Evolutionary conservation across 2,113 vertebrate genomes (phyloP).

Genomic region (Hypanus sabinus): DNA sequence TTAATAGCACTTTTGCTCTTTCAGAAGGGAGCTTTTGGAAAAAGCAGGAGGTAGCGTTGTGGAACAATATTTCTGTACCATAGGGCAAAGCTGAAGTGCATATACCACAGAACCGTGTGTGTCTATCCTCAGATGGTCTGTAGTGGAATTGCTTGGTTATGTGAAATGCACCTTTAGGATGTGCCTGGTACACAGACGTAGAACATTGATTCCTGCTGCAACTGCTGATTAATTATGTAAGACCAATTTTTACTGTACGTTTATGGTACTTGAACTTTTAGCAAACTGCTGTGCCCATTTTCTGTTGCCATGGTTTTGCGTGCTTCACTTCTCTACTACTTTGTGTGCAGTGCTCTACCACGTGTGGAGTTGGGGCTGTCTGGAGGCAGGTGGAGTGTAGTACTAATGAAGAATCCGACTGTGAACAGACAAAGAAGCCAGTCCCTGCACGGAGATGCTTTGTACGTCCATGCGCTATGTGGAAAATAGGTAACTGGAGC

Average conservation of each 20-base stretch:
- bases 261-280: background rate
- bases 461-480: constrained; percentile 77
- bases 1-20: too few species aligned
- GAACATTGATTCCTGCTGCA: background rate
- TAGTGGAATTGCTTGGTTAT: background rate
- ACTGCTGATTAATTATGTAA: background rate
- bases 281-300: background rate
- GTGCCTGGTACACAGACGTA: background rate
- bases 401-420: constrained; percentile 62
- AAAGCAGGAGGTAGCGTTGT: background rate
- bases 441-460: constrained; percentile 78
- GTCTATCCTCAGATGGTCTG: background rate
- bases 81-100: background rate
- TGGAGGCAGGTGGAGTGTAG: constrained; percentile 79
- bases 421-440: constrained; percentile 63
- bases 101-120: background rate
- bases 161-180: background rate
- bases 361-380: constrained; percentile 80
- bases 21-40: too few species aligned
- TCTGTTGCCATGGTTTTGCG: background rate
- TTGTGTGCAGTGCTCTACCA: constrained; percentile 75
- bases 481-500: constrained; percentile 82
- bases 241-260: background rate
- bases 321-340: background rate
- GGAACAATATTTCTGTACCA: background rate